A percentile compares a stretch with the other conserved stretches of the same genome.
phyloP scores from a whole-genome alignment of 2,888 invertebrate genomes.

The Bhutanitis thaidina region DNA sequence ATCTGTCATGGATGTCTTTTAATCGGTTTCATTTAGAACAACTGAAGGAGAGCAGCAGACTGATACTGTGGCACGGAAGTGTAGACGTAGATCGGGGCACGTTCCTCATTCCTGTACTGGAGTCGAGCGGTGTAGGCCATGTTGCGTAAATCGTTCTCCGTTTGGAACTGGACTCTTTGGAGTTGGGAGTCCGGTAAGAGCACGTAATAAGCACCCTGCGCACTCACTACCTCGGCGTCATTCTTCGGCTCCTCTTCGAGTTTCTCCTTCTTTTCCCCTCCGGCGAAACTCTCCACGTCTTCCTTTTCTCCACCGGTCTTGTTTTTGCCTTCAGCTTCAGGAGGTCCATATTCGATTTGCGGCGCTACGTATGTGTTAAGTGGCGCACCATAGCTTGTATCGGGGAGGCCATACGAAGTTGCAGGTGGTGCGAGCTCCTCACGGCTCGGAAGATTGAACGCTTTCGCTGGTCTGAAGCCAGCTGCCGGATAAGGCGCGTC shows the following conservation, averaged over 20 bases:
- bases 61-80: slow-evolving; percentile 60
- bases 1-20: not conserved
- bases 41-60: slow-evolving; percentile 53
- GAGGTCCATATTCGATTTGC: slow-evolving; percentile 50
- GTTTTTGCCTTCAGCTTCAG: slow-evolving; percentile 25
- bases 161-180: slow-evolving; percentile 81
- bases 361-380: slow-evolving; percentile 56
- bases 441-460: slow-evolving; percentile 59
- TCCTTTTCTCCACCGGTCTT: slow-evolving; percentile 23
- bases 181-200: slow-evolving; percentile 82
- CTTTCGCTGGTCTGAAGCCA: slow-evolving; percentile 54
- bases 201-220: slow-evolving; percentile 81
- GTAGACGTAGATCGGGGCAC: slow-evolving; percentile 82
- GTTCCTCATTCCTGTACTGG: slow-evolving; percentile 82
- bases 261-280: slow-evolving; percentile 30
- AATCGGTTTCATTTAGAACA: slow-evolving; percentile 29
- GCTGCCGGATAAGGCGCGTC: slow-evolving; percentile 62
- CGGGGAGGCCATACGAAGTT: slow-evolving; percentile 61
- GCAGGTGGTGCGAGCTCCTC: slow-evolving; percentile 53
- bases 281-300: slow-evolving; percentile 25
- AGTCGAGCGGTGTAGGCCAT: slow-evolving; percentile 84
- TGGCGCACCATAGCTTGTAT: slow-evolving; percentile 64
- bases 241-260: slow-evolving; percentile 46
- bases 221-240: slow-evolving; percentile 55
- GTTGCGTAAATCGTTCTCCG: slow-evolving; percentile 69